Evolutionary conservation across 2,113 vertebrate species (phyloP).

Genomic region (Scomber scombrus): DNA sequence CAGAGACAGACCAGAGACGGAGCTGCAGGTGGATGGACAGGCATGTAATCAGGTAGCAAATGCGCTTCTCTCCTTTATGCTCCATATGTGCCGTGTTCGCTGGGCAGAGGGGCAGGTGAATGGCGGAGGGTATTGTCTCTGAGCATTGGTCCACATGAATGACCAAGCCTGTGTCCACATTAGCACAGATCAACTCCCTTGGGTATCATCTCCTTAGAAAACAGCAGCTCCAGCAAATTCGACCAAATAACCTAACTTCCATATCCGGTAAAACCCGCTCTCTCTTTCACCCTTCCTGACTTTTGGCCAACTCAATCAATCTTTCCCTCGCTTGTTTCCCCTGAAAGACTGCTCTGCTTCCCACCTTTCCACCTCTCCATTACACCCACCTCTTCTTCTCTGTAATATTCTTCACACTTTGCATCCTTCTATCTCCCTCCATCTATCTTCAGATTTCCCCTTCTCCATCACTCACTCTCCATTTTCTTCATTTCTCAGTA

Average conservation of each 20-base stretch:
- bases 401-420: slow-evolving; percentile 43
- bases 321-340: slow-evolving; percentile 19
- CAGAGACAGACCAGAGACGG: slow-evolving; percentile 51
- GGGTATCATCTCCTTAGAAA: slow-evolving; percentile 59
- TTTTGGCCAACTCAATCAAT: slow-evolving; percentile 65
- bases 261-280: slow-evolving; percentile 43
- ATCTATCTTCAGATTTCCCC: slow-evolving; percentile 35
- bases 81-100: slow-evolving; percentile 9
- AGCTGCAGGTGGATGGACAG: slow-evolving; percentile 62
- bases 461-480: slow-evolving; percentile 25
- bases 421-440: slow-evolving; percentile 6
- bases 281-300: slow-evolving; percentile 52
- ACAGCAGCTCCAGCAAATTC: slow-evolving; percentile 54
- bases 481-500: slow-evolving; percentile 32
- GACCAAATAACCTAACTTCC: slow-evolving; percentile 61
- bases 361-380: slow-evolving; percentile 46
- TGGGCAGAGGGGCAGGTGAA: slow-evolving; percentile 45
- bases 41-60: slow-evolving; percentile 76
- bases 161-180: slow-evolving; percentile 73
- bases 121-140: slow-evolving; percentile 70
- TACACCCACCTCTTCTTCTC: slow-evolving; percentile 38
- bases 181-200: slow-evolving; percentile 74
- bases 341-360: slow-evolving; percentile 38
- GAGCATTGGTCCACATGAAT: slow-evolving; percentile 76
- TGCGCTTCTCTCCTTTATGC: slow-evolving; percentile 57